Evolutionary conservation across 2,113 vertebrate genomes (phyloP), one percentile per base, ranked within the genome.

Genomic region (Opisthocomus hoazin): DNA sequence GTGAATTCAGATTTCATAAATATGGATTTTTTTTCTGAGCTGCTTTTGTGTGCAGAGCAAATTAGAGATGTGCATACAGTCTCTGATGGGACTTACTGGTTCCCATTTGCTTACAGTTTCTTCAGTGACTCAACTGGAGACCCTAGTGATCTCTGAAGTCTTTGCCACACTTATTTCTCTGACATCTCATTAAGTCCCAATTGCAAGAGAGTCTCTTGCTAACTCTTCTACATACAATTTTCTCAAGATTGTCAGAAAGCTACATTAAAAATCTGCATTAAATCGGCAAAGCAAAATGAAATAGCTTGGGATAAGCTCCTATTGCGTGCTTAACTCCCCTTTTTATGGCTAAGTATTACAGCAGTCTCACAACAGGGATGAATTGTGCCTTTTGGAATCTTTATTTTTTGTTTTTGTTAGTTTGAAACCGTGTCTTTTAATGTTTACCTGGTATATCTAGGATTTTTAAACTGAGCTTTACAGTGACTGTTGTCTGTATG

Each of bases 1-100:
- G 36, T 84, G 37, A 86, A 77, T 90, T 94, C 76, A 75, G 71
- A 94, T 93, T 92, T 96, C 93, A 92, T 94, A 93, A 96, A 94
- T 90, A 89, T 27, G 66, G 57, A 84, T 6, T 73, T 71, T 82
- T 71, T 56, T 87, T 23, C 66, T 73, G 54, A 86, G 82, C n/a
- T 80, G 37, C 45, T 88, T 80, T 84, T 78, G 51, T 15, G 4
- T 70, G 73, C 30, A 39, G 46, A 63, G 54, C 65, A 58, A 94
- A 75, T 86, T 60, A 79, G 83, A 93, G 96, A 74, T 32, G 74
- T 93, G 54, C 82, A n/a, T 73, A 41, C 34, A 80, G 68, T 19
- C 21, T 87, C 56, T 87, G 46, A 91, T 66, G 63, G 51, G 84
- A 83, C 51, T 64, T 77, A 41, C 9, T 95, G 64, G 36, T 91